A percentile compares a stretch with the other conserved stretches of the same genome.
These are phyloP conservation scores for Oryzias dopingdopingensis DNA, from an alignment of 2,797 vertebrate genomes.

Conservation along the genomic window DNA sequence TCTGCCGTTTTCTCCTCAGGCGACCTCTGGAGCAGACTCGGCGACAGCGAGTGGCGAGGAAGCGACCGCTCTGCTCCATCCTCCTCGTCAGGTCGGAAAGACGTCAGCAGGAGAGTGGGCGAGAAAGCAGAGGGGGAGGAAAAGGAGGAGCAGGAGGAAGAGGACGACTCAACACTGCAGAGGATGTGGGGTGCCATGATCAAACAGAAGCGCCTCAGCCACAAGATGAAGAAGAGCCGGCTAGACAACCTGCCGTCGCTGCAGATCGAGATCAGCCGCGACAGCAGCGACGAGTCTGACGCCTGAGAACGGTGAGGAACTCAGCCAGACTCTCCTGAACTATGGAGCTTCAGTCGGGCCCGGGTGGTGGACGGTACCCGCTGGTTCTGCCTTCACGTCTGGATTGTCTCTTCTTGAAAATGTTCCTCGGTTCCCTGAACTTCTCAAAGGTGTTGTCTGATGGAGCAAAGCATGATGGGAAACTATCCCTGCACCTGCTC, in stretches of 20 bases:
- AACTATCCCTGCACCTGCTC: background rate
- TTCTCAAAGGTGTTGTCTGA: background rate
- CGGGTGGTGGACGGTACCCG: no score
- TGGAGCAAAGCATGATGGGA: slow-evolving; percentile 7
- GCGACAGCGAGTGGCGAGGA: slow-evolving; percentile 69
- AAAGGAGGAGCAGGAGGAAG: slow-evolving; percentile 67
- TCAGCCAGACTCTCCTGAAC: background rate
- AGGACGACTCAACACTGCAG: slow-evolving; percentile 92
- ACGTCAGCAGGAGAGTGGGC: background rate
- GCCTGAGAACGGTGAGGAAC: slow-evolving; percentile 73
- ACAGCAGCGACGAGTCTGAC: slow-evolving; percentile 94
- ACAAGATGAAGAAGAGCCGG: slow-evolving; percentile 91
- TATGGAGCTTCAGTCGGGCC: no score
- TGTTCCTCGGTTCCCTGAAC: no score
- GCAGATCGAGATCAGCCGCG: slow-evolving; percentile 97
- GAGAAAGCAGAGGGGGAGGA: background rate
- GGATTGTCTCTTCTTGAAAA: no score
- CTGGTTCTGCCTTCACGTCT: no score
- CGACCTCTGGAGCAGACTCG: slow-evolving; percentile 91
- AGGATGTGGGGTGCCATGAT: slow-evolving; percentile 95
- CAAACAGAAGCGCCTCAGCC: slow-evolving; percentile 89
- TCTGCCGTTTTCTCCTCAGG: slow-evolving; percentile 64
- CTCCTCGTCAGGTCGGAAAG: slow-evolving; percentile 1
- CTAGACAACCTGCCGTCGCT: slow-evolving; percentile 94
- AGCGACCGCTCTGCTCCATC: slow-evolving; percentile 21